These are phyloP conservation scores for Orchestia grillus DNA, from an alignment of 1,140 invertebrate species.

Conservation along the genomic window DNA sequence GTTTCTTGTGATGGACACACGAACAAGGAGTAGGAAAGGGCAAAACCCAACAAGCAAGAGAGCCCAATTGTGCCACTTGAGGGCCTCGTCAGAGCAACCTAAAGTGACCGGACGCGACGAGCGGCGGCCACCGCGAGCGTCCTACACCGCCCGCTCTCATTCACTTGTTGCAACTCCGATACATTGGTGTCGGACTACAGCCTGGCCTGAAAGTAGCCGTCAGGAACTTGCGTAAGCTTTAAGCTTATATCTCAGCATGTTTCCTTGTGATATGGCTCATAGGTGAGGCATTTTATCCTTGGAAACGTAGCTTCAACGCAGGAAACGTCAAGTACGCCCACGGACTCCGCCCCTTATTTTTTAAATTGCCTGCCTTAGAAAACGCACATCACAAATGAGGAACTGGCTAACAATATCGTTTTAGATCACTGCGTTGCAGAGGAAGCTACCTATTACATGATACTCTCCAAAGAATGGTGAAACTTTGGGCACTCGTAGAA, in stretches of 20 bases:
- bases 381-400: too few species aligned
- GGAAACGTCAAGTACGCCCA: too few species aligned
- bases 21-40: background rate
- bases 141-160: background rate
- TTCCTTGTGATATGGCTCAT: too few species aligned
- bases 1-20: background rate
- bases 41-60: conserved; percentile 18
- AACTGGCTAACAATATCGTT: background rate
- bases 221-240: background rate
- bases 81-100: background rate
- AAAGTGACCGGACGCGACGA: conserved; percentile 26
- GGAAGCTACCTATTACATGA: background rate
- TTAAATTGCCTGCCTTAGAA: background rate
- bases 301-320: too few species aligned
- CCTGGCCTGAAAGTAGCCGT: background rate
- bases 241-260: too few species aligned
- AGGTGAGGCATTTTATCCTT: too few species aligned
- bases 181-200: background rate
- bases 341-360: too few species aligned
- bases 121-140: background rate
- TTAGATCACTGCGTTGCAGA: background rate
- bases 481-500: too few species aligned
- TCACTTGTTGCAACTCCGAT: background rate
- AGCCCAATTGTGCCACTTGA: conserved; percentile 49
- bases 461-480: too few species aligned